Evolutionary conservation across 2,113 vertebrate genomes (phyloP), one percentile per base, ranked within the genome.

Genomic region (Chamaetylas fuelleborni): DNA sequence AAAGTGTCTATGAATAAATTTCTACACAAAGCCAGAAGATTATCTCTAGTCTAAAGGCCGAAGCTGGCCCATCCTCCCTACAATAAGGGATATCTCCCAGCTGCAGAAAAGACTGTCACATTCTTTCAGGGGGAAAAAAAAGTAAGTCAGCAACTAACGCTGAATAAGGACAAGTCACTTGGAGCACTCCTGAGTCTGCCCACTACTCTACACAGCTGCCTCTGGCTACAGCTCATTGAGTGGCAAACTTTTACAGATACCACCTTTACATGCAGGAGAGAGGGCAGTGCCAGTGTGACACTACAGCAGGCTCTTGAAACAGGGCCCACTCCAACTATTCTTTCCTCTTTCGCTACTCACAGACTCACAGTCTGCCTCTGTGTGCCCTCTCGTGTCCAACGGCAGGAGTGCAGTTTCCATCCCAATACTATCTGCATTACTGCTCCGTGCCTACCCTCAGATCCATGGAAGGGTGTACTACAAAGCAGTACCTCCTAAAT

Each of bases 371-470:
- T 5, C 47, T 36, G 58, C 53, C 64, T 70, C 43, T 67, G 69
- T 67, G 50, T 86, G 93, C 88, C 85, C 93, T 86, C 94, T 93
- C 5, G 8, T 60, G 88, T 70, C 82, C 81, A 43, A 48, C 0
- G 2, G 72, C 65, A 90, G 83, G 4, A 88, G 31, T 60, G 60
- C 82, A 29, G 47, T 26, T 67, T 36, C 67, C 60, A 19, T 14
- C 47, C 79, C 69, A 43, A 3, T 19, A 18, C 3, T n/a, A 0
- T 0, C 33, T 20, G 14, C 33, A 24, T 12, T 33, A 19, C 25
- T 5, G 19, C 14, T 43, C 15, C 0, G 6, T 45, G 50, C n/a
- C 38, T 12, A 9, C 13, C 34, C 40, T n/a, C 40, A 42, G 33
- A 42, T 16, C 26, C 60, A 56, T 2, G 2, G 42, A 54, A 69